Percentiles rank a stretch among this genome's conserved stretches.
These are phyloP conservation scores for Hippocampus comes DNA, from an alignment of 2,113 vertebrate species.

Conservation along the genomic window DNA sequence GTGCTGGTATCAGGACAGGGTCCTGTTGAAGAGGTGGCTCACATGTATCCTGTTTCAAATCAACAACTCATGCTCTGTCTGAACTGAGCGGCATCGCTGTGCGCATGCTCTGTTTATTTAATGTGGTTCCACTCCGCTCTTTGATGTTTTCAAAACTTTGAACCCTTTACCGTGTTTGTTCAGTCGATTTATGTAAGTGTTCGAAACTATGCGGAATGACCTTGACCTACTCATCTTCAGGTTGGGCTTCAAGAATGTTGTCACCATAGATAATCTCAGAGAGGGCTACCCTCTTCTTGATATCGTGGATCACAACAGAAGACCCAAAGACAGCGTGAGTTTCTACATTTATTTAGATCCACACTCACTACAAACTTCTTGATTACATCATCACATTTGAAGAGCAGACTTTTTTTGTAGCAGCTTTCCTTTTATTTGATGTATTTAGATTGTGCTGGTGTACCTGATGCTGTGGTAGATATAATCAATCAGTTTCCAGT, in stretches of 20 bases:
- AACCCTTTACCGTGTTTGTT: background rate
- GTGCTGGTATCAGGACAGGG: constrained; percentile 92
- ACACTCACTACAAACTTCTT: background rate
- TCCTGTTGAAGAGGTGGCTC: constrained; percentile 82
- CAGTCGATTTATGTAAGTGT: constrained; percentile 27
- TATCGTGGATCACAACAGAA: constrained; percentile 86
- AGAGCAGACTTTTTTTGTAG: background rate
- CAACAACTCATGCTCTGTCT: background rate
- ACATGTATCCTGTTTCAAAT: constrained; percentile 81
- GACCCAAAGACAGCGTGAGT: constrained; percentile 82
- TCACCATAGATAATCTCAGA: constrained; percentile 86
- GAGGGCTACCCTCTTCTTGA: constrained; percentile 86
- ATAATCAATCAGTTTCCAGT: no score
- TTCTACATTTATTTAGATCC: background rate
- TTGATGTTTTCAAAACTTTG: background rate
- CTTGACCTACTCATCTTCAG: constrained; percentile 68
- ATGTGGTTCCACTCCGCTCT: background rate
- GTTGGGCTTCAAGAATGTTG: constrained; percentile 84
- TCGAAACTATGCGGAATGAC: constrained; percentile 18
- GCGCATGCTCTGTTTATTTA: background rate
- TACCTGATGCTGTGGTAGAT: background rate
- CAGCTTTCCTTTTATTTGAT: background rate
- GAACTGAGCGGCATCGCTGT: background rate
- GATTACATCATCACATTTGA: background rate
- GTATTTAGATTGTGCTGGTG: background rate